Base-by-base conservation (phyloP, 2,888 invertebrate species). In the Tinea pellionella region DNA sequence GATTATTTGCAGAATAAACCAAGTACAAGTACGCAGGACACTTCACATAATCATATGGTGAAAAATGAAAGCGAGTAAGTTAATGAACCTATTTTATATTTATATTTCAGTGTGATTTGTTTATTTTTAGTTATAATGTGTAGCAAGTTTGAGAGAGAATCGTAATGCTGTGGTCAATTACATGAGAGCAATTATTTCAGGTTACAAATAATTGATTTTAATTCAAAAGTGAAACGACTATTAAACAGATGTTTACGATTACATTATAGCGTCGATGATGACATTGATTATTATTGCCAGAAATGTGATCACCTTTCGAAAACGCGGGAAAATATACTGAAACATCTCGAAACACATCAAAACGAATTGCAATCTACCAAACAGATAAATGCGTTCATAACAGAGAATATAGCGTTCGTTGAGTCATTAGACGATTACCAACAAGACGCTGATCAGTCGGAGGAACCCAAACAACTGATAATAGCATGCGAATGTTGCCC, bases 281-380 rank as follows among this genome's bases (percentile, higher is more conserved):
- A 75, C 57, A 63, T 68, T 0, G 70, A 75, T 57, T 72, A 78
- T 61, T 76, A 77, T 19, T 86, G 85, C 61, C 77, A 78, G 63
- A 69, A 70, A 60, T 85, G 85, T 62, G 32, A 59, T 15, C 41
- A 59, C 3, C 2, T 7, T 19, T 19, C 37, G 37, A 47, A 47
- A 47, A 15, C 13, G 9, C 6, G n/a, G 2, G n/a, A 37, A 1
- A 2, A 47, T n/a, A 2, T 47, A 4, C 8, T 47, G 7, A n/a
- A 2, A 47, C 47, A 47, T 15, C 9, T 47, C 2, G 19, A 53
- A 12, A 53, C 1, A 11, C 53, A 53, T 53, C 9, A 9, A 2
- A 12, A 4, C 8, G 53, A 53, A 4, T 19, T 53, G 24, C 9
- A 19, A 24, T 12, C 53, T 1, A 3, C 1, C 1, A 24, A 53